Percentiles rank a stretch among this genome's conserved stretches.
Evolutionary conservation across 2,797 vertebrate species (phyloP).

Genomic region (Lemur catta): DNA sequence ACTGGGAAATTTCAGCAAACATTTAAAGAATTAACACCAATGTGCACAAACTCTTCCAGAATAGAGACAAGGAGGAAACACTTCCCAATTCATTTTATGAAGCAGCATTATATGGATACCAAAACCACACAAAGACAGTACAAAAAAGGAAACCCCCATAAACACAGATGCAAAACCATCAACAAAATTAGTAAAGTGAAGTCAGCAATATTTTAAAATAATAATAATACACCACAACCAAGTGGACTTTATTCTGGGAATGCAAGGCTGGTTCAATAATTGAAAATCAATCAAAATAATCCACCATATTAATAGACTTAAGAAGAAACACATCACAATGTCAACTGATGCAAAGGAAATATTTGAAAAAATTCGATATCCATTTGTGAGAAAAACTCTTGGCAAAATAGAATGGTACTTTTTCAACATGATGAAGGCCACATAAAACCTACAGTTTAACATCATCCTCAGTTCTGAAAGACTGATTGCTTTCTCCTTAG

Average conservation of each 20-base stretch:
- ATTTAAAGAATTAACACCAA: slow-evolving; percentile 10
- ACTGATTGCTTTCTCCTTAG: background rate
- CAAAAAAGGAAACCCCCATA: background rate
- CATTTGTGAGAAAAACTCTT: slow-evolving; percentile 31
- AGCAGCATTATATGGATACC: background rate
- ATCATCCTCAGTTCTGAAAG: slow-evolving; percentile 16
- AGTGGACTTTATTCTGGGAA: background rate
- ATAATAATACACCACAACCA: background rate
- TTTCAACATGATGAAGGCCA: background rate
- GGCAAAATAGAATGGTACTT: background rate
- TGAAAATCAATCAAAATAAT: slow-evolving; percentile 25
- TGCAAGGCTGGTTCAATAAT: background rate
- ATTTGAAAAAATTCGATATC: background rate
- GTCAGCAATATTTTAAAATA: slow-evolving; percentile 10
- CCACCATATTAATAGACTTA: background rate
- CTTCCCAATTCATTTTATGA: background rate
- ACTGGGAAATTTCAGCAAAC: background rate
- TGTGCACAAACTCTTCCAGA: background rate
- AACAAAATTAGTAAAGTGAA: slow-evolving; percentile 5
- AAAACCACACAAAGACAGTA: background rate
- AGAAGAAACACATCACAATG: background rate
- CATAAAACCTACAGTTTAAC: background rate
- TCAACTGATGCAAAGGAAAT: background rate
- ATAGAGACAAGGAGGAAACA: background rate
- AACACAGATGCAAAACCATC: background rate